Percentiles rank a stretch among this genome's conserved stretches.
Conservation (phyloP, 2,888 invertebrate genomes). For the Auanema sp. region DNA sequence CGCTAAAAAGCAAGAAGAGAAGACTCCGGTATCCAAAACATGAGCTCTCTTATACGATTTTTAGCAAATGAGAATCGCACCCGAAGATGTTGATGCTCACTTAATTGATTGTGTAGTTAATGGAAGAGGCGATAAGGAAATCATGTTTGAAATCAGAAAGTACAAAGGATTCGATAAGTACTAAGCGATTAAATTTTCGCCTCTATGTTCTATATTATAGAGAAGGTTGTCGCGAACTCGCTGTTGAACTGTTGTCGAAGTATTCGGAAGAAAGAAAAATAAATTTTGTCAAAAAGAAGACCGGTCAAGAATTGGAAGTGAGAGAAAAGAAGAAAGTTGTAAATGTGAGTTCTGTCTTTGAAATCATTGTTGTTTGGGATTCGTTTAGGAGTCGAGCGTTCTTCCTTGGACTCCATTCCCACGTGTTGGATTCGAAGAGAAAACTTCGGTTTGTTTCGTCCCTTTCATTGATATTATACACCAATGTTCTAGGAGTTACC, state of each 20-base stretch:
- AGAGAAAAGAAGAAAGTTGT: no score
- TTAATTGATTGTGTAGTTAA: background rate
- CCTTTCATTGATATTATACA: background rate
- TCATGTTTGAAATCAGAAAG: slow-evolving; percentile 1
- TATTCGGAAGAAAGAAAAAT: no score
- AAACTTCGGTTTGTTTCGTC: background rate
- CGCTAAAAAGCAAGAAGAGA: background rate
- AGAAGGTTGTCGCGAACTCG: background rate
- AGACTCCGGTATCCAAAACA: background rate
- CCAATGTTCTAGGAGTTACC: slow-evolving; percentile 3
- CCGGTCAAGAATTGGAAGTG: no score
- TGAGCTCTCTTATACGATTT: background rate
- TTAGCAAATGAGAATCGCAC: background rate
- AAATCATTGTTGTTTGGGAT: background rate
- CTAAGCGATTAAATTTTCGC: background rate
- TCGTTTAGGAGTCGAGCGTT: background rate
- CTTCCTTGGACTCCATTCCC: no score
- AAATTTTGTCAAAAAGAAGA: no score
- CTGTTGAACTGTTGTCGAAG: no score
- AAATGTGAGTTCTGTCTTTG: background rate
- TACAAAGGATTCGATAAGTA: background rate
- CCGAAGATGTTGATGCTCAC: background rate
- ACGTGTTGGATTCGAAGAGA: no score
- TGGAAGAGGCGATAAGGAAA: background rate
- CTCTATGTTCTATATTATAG: background rate